Percentiles rank a stretch among this genome's conserved stretches.
These are phyloP conservation scores for Heliconius himera DNA, from an alignment of 1,140 invertebrate species.

Conservation along the genomic window DNA sequence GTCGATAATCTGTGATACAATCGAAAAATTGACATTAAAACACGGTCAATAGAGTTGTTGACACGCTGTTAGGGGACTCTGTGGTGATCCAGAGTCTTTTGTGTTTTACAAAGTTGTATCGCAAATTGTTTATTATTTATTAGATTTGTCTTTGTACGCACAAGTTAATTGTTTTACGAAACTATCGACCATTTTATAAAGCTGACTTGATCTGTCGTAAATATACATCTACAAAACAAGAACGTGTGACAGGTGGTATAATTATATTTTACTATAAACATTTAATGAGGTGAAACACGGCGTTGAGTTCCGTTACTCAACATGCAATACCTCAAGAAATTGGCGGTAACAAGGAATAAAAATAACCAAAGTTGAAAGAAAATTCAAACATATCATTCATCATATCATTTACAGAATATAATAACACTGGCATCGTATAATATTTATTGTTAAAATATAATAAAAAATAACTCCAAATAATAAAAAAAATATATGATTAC, in stretches of 20 bases:
- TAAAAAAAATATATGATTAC: background rate
- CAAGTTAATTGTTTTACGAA: background rate
- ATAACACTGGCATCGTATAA: background rate
- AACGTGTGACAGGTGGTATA: too few relatives aligned
- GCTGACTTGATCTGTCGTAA: too few relatives aligned
- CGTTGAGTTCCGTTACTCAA: too few relatives aligned
- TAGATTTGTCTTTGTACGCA: background rate
- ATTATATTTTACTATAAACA: too few relatives aligned
- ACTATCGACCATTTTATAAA: background rate
- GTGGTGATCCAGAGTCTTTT: background rate
- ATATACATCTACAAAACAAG: too few relatives aligned
- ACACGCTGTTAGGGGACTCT: background rate
- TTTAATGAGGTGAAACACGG: too few relatives aligned
- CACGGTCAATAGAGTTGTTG: constrained; percentile 18
- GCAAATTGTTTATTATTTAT: background rate
- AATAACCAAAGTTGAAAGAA: too few relatives aligned
- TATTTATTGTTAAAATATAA: too few relatives aligned
- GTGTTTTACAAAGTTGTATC: background rate
- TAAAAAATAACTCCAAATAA: background rate
- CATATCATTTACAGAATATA: background rate
- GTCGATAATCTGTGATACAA: constrained; percentile 24
- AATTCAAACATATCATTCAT: too few relatives aligned
- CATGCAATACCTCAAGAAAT: too few relatives aligned
- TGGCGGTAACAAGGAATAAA: too few relatives aligned
- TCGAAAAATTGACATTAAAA: constrained; percentile 25